Conservation (phyloP, 1,140 invertebrate genomes). For the Atta colombica region DNA sequence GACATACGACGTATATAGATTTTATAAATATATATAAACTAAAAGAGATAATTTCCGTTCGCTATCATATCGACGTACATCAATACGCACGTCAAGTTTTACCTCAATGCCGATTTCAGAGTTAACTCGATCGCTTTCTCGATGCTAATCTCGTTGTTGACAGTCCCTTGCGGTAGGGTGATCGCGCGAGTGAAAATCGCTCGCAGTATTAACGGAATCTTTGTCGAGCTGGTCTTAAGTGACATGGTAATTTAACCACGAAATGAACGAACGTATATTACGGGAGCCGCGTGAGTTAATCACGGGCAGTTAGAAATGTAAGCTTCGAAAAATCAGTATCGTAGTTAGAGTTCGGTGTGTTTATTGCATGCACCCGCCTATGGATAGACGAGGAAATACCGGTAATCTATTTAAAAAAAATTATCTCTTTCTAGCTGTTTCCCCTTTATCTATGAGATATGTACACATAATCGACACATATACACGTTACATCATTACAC, state of each 20-base stretch:
- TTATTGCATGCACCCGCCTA: slow-evolving; percentile 72
- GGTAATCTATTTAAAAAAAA: slow-evolving; percentile 43
- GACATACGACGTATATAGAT: slow-evolving; percentile 10
- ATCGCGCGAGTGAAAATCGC: slow-evolving; percentile 42
- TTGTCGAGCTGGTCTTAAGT: slow-evolving; percentile 71
- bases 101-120: slow-evolving; percentile 57
- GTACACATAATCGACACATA: slow-evolving; percentile 30
- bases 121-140: slow-evolving; percentile 52
- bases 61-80: slow-evolving; percentile 51
- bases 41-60: slow-evolving; percentile 24
- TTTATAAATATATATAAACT: slow-evolving; percentile 18
- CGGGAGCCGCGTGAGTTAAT: slow-evolving; percentile 32
- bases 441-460: slow-evolving; percentile 54
- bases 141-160: slow-evolving; percentile 61
- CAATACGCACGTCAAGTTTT: slow-evolving; percentile 26
- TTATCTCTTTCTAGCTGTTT: slow-evolving; percentile 62
- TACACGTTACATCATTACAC: slow-evolving; percentile 39
- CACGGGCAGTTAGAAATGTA: slow-evolving; percentile 25
- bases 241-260: slow-evolving; percentile 59
- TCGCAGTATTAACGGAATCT: slow-evolving; percentile 45
- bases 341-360: slow-evolving; percentile 76
- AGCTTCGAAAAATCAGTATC: slow-evolving; percentile 65
- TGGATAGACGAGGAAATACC: slow-evolving; percentile 49
- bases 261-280: slow-evolving; percentile 6
- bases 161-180: slow-evolving; percentile 20